phyloP scores from a whole-genome alignment of 2,113 vertebrate genomes.

The Trematomus loennbergii region DNA sequence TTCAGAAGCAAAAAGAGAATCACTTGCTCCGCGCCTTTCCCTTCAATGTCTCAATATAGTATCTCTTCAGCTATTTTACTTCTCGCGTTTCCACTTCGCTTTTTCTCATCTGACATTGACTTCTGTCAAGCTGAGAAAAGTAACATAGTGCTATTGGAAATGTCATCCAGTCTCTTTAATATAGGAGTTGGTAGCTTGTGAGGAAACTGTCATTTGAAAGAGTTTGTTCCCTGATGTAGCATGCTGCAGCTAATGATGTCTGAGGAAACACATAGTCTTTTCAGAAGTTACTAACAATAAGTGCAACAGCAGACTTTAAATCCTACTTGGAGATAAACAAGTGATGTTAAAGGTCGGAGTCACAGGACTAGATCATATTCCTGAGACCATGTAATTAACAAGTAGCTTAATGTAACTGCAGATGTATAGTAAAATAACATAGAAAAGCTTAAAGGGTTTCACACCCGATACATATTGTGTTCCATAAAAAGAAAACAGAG shows the following conservation, averaged over 20 bases:
- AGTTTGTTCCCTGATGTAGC: slow-evolving; percentile 21
- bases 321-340: not conserved
- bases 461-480: not conserved
- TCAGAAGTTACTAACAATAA: not conserved
- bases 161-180: slow-evolving; percentile 37
- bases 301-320: not conserved
- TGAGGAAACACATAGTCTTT: not conserved
- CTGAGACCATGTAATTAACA: not conserved
- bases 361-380: not conserved
- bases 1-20: slow-evolving; percentile 68
- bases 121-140: slow-evolving; percentile 25
- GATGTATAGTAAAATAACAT: not conserved
- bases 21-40: slow-evolving; percentile 17
- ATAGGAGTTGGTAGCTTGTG: slow-evolving; percentile 20
- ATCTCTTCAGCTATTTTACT: slow-evolving; percentile 40
- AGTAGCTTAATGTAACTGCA: not conserved
- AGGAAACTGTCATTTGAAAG: slow-evolving; percentile 28
- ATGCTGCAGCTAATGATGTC: slow-evolving; percentile 21
- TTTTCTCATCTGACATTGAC: slow-evolving; percentile 21
- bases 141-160: slow-evolving; percentile 34
- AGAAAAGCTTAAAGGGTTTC: not conserved
- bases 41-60: slow-evolving; percentile 1
- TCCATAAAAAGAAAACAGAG: not conserved
- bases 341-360: slow-evolving; percentile 2
- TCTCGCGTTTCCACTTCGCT: slow-evolving; percentile 1